A percentile compares a stretch with the other conserved stretches of the same genome.
Evolutionary conservation across 1,140 invertebrate species (phyloP).

Genomic region (Venustaconcha ellipsiformis): DNA sequence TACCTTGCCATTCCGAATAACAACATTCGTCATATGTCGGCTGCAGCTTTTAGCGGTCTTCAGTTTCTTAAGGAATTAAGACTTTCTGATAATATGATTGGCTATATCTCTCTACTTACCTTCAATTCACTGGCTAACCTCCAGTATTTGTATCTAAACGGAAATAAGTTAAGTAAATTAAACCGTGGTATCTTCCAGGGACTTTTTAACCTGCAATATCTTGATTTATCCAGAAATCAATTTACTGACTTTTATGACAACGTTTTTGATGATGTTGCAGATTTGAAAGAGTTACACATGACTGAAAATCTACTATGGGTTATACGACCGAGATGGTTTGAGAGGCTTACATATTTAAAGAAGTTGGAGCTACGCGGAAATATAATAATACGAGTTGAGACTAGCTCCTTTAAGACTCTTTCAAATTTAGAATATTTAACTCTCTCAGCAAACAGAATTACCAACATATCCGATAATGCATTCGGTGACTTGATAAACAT

Average conservation of each 20-base stretch:
- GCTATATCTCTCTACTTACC: conserved; percentile 15
- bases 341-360: conserved; percentile 20
- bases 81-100: conserved; percentile 31
- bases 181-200: conserved; percentile 8
- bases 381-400: conserved; percentile 19
- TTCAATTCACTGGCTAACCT: conserved; percentile 16
- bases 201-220: conserved; percentile 16
- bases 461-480: conserved; percentile 15
- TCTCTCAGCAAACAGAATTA: conserved; percentile 28
- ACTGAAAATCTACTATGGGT: conserved; percentile 30
- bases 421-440: conserved; percentile 11
- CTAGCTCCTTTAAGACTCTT: conserved; percentile 22
- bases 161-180: conserved; percentile 23
- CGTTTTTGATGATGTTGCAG: conserved; percentile 23
- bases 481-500: conserved; percentile 31
- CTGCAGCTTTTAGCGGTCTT: conserved; percentile 17
- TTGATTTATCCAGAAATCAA: conserved; percentile 37
- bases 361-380: conserved; percentile 27
- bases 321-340: conserved; percentile 34
- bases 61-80: conserved; percentile 25
- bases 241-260: conserved; percentile 23
- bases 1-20: conserved; percentile 35
- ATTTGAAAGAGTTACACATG: conserved; percentile 26
- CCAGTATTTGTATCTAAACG: conserved; percentile 28
- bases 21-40: conserved; percentile 30